phyloP scores from a whole-genome alignment of 2,797 vertebrate genomes.

The Schizothorax lantsangensis region DNA sequence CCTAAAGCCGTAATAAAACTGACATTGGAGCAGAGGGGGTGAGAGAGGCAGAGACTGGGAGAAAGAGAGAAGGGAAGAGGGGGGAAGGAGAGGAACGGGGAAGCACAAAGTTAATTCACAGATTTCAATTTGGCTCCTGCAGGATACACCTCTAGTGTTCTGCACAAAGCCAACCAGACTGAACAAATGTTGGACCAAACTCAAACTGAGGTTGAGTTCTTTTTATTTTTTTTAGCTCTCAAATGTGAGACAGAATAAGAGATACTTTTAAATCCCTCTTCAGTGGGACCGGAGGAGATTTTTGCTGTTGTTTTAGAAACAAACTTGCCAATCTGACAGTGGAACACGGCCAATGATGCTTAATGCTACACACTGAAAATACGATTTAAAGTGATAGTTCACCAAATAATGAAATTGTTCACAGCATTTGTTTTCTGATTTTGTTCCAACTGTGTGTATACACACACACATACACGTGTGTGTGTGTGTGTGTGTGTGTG shows the following conservation, averaged over 20 bases:
- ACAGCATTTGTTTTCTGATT: neutral
- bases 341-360: neutral
- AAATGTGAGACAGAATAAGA: neutral
- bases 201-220: slow-evolving; percentile 28
- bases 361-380: neutral
- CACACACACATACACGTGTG: no score
- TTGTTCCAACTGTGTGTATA: no score
- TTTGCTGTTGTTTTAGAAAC: neutral
- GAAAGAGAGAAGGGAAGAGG: slow-evolving; percentile 17
- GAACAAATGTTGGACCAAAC: slow-evolving; percentile 35
- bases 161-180: slow-evolving; percentile 28
- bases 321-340: neutral
- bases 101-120: slow-evolving; percentile 63
- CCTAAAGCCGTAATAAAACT: slow-evolving; percentile 87
- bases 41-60: slow-evolving; percentile 59
- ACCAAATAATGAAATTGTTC: neutral
- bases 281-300: neutral
- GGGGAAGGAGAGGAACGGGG: slow-evolving; percentile 29
- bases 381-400: neutral
- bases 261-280: neutral
- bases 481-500: no score
- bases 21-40: slow-evolving; percentile 77
- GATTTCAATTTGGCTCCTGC: slow-evolving; percentile 54
- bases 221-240: neutral
- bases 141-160: slow-evolving; percentile 42